Evolutionary conservation across 2,888 invertebrate genomes (phyloP).

Genomic region (Prosapia bicincta): DNA sequence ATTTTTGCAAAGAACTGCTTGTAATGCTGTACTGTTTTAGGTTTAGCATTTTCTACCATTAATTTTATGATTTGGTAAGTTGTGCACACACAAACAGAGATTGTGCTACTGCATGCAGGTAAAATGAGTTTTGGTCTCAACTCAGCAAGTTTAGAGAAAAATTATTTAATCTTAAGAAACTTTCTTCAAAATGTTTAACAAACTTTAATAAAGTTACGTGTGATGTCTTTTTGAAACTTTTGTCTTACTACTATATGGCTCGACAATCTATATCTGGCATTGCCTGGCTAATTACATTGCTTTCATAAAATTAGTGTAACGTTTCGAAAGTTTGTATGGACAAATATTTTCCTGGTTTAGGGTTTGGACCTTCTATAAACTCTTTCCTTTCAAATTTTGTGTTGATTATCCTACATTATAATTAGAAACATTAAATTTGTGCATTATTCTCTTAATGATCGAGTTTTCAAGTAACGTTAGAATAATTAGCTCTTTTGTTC

Average conservation of each 20-base stretch:
- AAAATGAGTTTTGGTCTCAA: conserved; percentile 21
- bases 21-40: neutral
- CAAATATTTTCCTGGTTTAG: conserved; percentile 12
- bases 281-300: conserved; percentile 7
- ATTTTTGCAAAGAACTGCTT: conserved; percentile 7
- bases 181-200: neutral
- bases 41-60: conserved; percentile 15
- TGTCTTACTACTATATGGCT: neutral
- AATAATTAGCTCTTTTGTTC: too few species aligned
- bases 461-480: too few species aligned
- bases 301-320: conserved; percentile 12
- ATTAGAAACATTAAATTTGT: conserved; percentile 17
- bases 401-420: conserved; percentile 3
- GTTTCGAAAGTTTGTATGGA: neutral
- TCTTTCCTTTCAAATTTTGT: conserved; percentile 10
- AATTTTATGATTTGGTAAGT: conserved; percentile 15
- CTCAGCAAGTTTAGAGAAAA: conserved; percentile 25
- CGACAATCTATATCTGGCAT: conserved; percentile 1
- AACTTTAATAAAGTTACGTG: neutral
- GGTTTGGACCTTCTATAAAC: conserved; percentile 13
- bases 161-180: conserved; percentile 8
- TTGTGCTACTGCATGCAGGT: conserved; percentile 11
- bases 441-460: too few species aligned
- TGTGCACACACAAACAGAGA: conserved; percentile 13
- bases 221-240: neutral